Conservation (phyloP, 1,140 invertebrate genomes). For the Nephotettix cincticeps region DNA sequence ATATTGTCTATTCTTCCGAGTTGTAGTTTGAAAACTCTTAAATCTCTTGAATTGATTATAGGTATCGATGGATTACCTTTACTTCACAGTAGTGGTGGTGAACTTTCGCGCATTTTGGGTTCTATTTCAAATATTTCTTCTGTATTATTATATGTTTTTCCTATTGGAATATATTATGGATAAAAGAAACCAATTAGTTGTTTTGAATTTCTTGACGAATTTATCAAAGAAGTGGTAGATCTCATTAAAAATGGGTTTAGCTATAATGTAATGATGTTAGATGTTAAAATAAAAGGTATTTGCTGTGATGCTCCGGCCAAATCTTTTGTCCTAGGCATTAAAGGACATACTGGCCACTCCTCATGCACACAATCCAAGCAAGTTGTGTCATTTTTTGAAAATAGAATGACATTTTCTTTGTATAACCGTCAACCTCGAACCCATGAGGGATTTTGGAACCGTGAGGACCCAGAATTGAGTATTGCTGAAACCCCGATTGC, state of each 20-base stretch:
- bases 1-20: not conserved
- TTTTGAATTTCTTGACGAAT: slow-evolving; percentile 36
- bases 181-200: slow-evolving; percentile 33
- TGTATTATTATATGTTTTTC: not conserved
- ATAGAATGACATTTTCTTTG: slow-evolving; percentile 37
- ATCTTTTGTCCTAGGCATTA: slow-evolving; percentile 37
- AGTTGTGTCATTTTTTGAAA: slow-evolving; percentile 35
- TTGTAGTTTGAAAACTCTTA: too few relatives aligned
- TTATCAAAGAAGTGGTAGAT: slow-evolving; percentile 34
- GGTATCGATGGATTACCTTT: not conserved
- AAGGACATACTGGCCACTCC: slow-evolving; percentile 37
- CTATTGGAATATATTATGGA: slow-evolving; percentile 38
- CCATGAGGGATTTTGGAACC: slow-evolving; percentile 35
- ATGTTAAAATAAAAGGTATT: slow-evolving; percentile 34
- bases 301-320: slow-evolving; percentile 40
- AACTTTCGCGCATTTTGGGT: not conserved
- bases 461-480: slow-evolving; percentile 44
- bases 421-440: slow-evolving; percentile 35
- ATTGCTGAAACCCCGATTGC: slow-evolving; percentile 37
- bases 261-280: slow-evolving; percentile 24
- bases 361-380: slow-evolving; percentile 39
- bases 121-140: not conserved
- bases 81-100: not conserved
- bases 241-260: slow-evolving; percentile 30
- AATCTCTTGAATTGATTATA: not conserved